phyloP scores from a whole-genome alignment of 64 coral and sea anemone species.

The Montipora cactus region DNA sequence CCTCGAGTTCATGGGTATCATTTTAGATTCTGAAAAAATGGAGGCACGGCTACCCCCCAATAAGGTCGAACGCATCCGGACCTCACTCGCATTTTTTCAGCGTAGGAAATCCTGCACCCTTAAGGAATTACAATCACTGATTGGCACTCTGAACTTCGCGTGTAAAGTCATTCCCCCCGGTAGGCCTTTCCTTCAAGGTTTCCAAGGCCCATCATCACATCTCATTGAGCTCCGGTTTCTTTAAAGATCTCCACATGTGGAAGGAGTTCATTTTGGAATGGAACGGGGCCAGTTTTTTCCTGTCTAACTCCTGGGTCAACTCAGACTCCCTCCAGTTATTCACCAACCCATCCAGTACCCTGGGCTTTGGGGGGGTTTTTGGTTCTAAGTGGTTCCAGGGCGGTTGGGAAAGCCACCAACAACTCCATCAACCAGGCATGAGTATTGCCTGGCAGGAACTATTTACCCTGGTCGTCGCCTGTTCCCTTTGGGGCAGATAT shows the following conservation, averaged over 20 bases:
- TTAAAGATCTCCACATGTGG: no score
- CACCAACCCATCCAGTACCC: conserved; percentile 65
- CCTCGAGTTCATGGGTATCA: neutral
- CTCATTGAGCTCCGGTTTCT: no score
- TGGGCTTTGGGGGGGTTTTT: conserved; percentile 22
- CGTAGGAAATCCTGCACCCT: no score
- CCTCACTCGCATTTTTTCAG: neutral
- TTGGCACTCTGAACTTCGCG: no score
- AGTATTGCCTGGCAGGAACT: no score
- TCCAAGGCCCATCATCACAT: neutral
- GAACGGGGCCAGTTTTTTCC: neutral
- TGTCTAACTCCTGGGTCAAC: neutral
- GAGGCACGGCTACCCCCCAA: neutral
- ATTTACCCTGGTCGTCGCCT: no score
- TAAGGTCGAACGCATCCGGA: conserved; percentile 10
- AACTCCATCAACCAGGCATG: no score
- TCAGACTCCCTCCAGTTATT: neutral
- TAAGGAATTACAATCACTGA: no score
- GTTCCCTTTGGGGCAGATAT: no score
- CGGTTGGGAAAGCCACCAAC: no score
- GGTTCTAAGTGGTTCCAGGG: no score
- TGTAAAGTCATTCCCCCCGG: no score
- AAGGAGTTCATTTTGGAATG: neutral
- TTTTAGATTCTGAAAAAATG: conserved; percentile 9
- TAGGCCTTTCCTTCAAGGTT: neutral